These are phyloP conservation scores for Camponotus pennsylvanicus DNA, from an alignment of 1,140 invertebrate genomes.

Conservation along the genomic window DNA sequence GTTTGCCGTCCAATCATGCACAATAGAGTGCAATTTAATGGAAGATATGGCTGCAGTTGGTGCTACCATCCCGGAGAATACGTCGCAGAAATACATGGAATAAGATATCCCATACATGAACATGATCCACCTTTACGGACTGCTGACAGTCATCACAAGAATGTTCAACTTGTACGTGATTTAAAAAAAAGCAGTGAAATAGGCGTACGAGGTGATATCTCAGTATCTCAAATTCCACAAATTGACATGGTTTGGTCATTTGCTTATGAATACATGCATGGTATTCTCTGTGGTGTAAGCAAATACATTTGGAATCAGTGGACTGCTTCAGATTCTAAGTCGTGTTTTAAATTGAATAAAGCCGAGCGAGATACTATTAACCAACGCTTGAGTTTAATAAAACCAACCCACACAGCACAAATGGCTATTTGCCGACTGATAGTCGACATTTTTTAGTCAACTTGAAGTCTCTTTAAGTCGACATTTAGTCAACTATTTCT, in stretches of 20 bases:
- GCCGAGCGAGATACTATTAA: neutral
- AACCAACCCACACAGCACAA: too few relatives aligned
- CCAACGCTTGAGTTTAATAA: slow-evolving; percentile 25
- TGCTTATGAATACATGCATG: slow-evolving; percentile 33
- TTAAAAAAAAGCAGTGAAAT: slow-evolving; percentile 34
- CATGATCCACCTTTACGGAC: slow-evolving; percentile 19
- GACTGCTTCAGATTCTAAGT: slow-evolving; percentile 14
- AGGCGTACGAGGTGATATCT: slow-evolving; percentile 10
- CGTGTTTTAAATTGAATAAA: slow-evolving; percentile 27
- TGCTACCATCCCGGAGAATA: slow-evolving; percentile 4
- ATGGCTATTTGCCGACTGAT: too few relatives aligned
- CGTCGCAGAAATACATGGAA: slow-evolving; percentile 1
- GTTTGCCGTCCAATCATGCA: slow-evolving; percentile 5
- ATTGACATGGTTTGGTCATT: slow-evolving; percentile 31
- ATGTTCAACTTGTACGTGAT: slow-evolving; percentile 9
- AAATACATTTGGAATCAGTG: slow-evolving; percentile 31
- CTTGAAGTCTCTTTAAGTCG: too few relatives aligned
- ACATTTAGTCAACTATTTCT: too few relatives aligned
- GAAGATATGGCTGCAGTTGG: slow-evolving; percentile 8
- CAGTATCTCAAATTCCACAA: slow-evolving; percentile 34
- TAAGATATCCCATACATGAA: slow-evolving; percentile 20
- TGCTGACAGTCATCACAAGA: slow-evolving; percentile 5
- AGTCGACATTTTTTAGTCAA: too few relatives aligned
- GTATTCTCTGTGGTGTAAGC: slow-evolving; percentile 31
- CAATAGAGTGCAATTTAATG: slow-evolving; percentile 25